phyloP scores from a whole-genome alignment of 2,113 vertebrate species.

The Egretta garzetta region DNA sequence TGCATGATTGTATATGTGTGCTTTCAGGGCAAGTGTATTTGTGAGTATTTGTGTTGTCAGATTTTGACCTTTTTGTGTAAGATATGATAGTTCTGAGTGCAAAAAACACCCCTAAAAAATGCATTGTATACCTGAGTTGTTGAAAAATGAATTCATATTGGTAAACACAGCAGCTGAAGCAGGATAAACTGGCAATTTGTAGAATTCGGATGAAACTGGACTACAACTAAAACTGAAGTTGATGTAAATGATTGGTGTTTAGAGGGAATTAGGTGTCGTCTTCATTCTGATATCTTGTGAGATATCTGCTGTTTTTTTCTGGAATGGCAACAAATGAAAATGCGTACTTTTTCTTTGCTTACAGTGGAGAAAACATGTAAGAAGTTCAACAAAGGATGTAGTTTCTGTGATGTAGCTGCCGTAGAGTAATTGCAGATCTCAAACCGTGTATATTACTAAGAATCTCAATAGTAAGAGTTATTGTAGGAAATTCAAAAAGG shows the following conservation, averaged over 20 bases:
- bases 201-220: not conserved
- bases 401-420: not conserved
- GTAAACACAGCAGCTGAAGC: not conserved
- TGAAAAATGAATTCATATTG: not conserved
- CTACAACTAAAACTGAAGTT: not conserved
- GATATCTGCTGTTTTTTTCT: not conserved
- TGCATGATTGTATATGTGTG: not conserved
- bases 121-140: not conserved
- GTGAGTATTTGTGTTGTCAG: not conserved
- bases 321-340: not conserved
- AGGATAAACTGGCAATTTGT: not conserved
- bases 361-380: not conserved
- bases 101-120: not conserved
- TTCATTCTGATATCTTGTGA: not conserved
- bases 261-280: not conserved
- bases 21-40: not conserved
- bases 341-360: not conserved
- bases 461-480: not conserved
- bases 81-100: not conserved
- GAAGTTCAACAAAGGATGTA: not conserved
- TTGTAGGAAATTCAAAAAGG: not conserved
- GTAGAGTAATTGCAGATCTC: not conserved
- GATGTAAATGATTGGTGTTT: not conserved
- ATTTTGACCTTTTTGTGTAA: not conserved
- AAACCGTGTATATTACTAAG: not conserved